Evolutionary conservation across 2,797 vertebrate genomes (phyloP).

Genomic region (Salarias fasciatus): DNA sequence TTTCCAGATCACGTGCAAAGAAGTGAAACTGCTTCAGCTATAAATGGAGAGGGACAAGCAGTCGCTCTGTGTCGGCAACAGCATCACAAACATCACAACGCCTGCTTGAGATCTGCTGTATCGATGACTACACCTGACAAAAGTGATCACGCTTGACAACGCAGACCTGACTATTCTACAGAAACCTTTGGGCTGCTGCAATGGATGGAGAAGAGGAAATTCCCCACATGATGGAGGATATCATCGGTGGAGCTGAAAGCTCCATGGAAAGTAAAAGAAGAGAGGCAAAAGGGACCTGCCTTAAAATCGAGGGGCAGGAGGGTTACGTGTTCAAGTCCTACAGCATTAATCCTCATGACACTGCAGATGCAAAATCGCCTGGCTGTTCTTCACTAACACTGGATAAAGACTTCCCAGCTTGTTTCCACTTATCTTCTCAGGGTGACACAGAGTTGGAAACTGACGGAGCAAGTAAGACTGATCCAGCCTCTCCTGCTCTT

Average conservation of each 20-base stretch:
- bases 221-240: constrained; percentile 72
- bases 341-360: constrained; percentile 78
- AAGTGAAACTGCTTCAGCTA: constrained; percentile 51
- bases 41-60: constrained; percentile 78
- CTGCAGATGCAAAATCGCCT: constrained; percentile 58
- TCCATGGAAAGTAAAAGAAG: constrained; percentile 75
- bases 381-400: constrained; percentile 77
- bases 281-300: constrained; percentile 82
- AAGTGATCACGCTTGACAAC: constrained; percentile 67
- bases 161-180: constrained; percentile 64
- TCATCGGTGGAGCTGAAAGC: constrained; percentile 67
- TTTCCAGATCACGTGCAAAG: constrained; percentile 51
- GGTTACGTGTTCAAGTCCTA: constrained; percentile 87
- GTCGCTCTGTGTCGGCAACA: constrained; percentile 59
- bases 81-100: constrained; percentile 58
- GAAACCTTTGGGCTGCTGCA: constrained; percentile 69
- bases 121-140: constrained; percentile 78
- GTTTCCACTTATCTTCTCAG: constrained; percentile 83
- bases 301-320: constrained; percentile 86
- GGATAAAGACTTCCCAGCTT: constrained; percentile 82
- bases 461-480: constrained; percentile 63
- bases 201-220: constrained; percentile 84
- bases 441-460: constrained; percentile 71
- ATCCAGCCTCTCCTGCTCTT: constrained; percentile 67
- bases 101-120: constrained; percentile 68